Evolutionary conservation across 2,113 vertebrate species (phyloP), one percentile per base, ranked within the genome.

Genomic region (Tetrao urogallus): DNA sequence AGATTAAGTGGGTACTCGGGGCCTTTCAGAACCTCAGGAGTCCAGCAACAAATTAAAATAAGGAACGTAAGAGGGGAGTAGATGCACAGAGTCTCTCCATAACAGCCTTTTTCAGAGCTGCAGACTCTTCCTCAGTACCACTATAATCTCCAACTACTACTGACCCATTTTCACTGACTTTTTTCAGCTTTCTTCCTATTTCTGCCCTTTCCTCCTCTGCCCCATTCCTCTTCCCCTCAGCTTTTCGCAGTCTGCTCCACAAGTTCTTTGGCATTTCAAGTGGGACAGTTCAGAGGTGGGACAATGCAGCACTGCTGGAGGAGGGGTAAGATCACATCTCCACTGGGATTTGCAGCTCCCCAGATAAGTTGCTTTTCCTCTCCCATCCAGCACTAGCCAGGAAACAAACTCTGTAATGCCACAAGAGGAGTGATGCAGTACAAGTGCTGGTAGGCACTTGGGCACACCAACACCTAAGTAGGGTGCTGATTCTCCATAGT

Each of bases 31-130:
- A 77, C 42, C 48, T 24, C n/a, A 47, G 16, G 40, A 81, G 54
- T 36, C 54, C 14, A 63, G 45, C 22, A 80, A 52, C 25, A 18
- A 57, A 56, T 7, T 2, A 75, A 72, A 90, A 54, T 3, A 48
- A 91, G 47, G 28, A 65, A 30, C 1, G 3, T 45, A 13, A 11
- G 21, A 64, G 14, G 34, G 71, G 25, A 25, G 15, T 30, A 22
- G 43, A 20, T 24, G 14, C 1, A 0, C 32, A 30, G 9, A 21
- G 18, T 5, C 5, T 5, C 14, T 40, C 42, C 4, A 0, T 13
- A 50, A 38, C 32, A 72, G 70, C 70, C 18, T 11, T 19, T 52
- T 38, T 36, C 0, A 0, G 14, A 36, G 15, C 66, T 47, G 32
- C 40, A 72, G 38, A 42, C 42, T 11, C 32, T 22, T 34, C 20